Conservation (phyloP, 2,113 vertebrate species). For the Brachirus orientalis region DNA sequence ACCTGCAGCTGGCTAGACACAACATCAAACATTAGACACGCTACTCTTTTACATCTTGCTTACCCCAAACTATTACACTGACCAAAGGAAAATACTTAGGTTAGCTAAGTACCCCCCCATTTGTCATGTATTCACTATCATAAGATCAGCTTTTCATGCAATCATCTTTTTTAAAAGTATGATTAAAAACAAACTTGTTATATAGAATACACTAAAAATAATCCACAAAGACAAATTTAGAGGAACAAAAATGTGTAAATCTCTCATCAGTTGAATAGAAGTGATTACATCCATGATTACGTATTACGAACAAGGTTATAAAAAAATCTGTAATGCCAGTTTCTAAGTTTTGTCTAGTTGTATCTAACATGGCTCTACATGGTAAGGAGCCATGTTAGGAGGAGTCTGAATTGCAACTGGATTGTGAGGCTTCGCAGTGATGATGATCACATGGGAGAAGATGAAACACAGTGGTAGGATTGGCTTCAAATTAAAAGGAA, state of each 20-base stretch:
- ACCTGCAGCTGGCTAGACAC: conserved; percentile 65
- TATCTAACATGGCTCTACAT: neutral
- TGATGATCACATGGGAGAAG: too few species aligned
- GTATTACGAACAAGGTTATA: neutral
- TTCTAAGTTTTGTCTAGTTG: neutral
- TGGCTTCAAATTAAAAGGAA: neutral
- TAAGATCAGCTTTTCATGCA: too few species aligned
- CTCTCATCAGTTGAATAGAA: neutral
- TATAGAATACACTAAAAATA: neutral
- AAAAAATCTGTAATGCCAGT: neutral
- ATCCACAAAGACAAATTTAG: neutral
- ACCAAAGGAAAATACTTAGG: neutral
- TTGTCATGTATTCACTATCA: neutral
- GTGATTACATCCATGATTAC: neutral
- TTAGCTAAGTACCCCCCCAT: neutral
- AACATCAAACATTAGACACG: conserved; percentile 68
- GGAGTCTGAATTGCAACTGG: neutral
- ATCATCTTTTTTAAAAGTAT: neutral
- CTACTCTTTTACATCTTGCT: conserved; percentile 17
- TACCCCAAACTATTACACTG: conserved; percentile 14
- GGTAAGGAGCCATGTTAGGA: neutral
- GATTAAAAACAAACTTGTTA: neutral
- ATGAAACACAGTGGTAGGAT: neutral
- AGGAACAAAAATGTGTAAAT: too few species aligned
- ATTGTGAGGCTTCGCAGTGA: neutral